Evolutionary conservation across 2,888 invertebrate species (phyloP), one percentile per base, ranked within the genome.

Genomic region (Strigamia crassipes): DNA sequence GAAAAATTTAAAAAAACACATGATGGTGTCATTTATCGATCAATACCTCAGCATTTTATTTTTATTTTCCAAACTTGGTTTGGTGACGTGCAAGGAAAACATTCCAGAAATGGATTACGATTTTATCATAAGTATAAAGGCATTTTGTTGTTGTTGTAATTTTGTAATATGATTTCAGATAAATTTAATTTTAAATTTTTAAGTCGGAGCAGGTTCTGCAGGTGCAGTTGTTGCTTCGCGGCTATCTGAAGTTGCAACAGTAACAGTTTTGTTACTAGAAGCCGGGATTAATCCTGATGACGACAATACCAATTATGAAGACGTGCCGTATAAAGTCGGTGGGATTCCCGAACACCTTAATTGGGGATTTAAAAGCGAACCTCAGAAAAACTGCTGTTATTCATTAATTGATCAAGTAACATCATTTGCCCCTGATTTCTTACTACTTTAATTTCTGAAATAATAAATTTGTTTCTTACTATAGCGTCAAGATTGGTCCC

Each of bases 401-500:
- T 51, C 23, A 31, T 31, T 80, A 31, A 21, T 46, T 23, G 80
- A 80, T 13, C 21, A 51, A 51, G 80, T 80, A 80, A 15, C 0
- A 56, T 9, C 38, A 38, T 5, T 38, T 38, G 38, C 38, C 10
- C 3, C 3, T 27, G 27, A 3, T 27, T 27, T 27, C 27, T 27
- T 27, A 27, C 3, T 27, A 27, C 27, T 27, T 27, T 27, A 27
- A 27, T 27, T 27, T 27, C 27, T 27, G 27, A 27, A 27, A 27
- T 1, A 27, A 27, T 77, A 27, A 15, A 5, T 31, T 21, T 77
- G 79, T 81, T 51, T 38, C 81, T 78, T 77, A 1, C 34, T 79
- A 23, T 81, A 87, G 93, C 89, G 89, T 88, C 92, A 92, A 86
- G 89, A 88, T 85, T 91, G 92, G 90, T 91, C 93, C 1, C 90